Conservation (phyloP, 2,113 vertebrate species). For the Greenwoodochromis staneri region DNA sequence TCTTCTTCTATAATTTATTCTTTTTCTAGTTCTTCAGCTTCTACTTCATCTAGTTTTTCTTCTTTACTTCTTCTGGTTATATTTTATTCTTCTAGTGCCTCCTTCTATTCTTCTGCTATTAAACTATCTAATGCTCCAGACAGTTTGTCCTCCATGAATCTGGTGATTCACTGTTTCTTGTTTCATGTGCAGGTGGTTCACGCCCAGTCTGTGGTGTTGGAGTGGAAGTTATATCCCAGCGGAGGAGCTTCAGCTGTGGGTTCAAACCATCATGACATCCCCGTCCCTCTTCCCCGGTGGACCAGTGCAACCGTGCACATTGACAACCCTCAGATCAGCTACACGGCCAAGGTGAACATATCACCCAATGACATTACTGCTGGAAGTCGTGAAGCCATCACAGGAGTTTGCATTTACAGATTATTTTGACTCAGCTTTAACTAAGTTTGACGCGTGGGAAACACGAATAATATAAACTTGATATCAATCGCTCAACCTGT, state of each 20-base stretch:
- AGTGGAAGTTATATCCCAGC: constrained; percentile 67
- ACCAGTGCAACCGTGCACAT: constrained; percentile 76
- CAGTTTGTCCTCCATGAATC: neutral
- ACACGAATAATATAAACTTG: rapidly evolving
- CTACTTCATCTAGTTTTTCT: neutral
- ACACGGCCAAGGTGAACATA: constrained; percentile 63
- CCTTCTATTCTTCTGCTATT: neutral
- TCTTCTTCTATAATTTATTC: neutral
- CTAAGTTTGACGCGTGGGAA: rapidly evolving
- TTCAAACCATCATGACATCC: constrained; percentile 7
- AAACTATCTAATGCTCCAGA: neutral
- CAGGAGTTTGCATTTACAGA: neutral
- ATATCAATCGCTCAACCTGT: neutral
- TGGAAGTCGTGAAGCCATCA: neutral
- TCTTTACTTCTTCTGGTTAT: neutral
- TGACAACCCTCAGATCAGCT: constrained; percentile 77
- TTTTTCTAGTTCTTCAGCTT: neutral
- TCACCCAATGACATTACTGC: neutral
- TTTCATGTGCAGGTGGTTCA: constrained; percentile 59
- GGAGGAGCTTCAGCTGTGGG: constrained; percentile 8
- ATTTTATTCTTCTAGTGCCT: neutral
- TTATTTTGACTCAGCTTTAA: neutral
- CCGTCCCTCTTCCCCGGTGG: constrained; percentile 56
- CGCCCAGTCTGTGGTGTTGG: constrained; percentile 75
- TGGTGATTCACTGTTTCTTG: neutral